Evolutionary conservation across 2,113 vertebrate species (phyloP).

Genomic region (Menura novaehollandiae): DNA sequence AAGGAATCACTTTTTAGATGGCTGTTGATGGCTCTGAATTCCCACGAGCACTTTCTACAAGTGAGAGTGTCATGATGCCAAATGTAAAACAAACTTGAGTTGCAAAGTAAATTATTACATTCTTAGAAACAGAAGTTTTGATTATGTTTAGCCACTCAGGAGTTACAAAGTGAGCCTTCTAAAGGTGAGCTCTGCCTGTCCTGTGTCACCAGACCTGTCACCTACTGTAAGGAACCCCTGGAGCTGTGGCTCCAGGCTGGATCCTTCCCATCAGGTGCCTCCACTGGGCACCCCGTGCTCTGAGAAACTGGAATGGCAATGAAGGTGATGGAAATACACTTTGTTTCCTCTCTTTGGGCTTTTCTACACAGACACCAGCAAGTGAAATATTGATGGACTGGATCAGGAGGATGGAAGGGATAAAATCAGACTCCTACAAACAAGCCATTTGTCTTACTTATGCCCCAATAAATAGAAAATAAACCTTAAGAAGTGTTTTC

Average conservation of each 20-base stretch:
- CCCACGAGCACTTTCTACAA: not conserved
- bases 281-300: not conserved
- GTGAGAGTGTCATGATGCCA: not conserved
- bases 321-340: not conserved
- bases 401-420: not conserved
- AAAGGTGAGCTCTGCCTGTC: not conserved
- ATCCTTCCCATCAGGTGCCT: not conserved
- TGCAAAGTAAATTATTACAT: not conserved
- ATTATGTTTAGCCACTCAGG: not conserved
- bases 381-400: not conserved
- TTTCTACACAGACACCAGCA: not conserved
- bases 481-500: not conserved
- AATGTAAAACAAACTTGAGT: not conserved
- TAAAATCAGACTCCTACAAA: not conserved
- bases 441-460: not conserved
- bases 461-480: not conserved
- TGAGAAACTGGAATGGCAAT: not conserved
- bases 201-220: not conserved
- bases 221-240: not conserved
- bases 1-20: slow-evolving; percentile 1
- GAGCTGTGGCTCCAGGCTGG: not conserved
- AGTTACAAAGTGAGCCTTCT: not conserved
- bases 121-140: not conserved
- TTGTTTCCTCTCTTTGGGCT: not conserved
- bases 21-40: not conserved